phyloP scores from a whole-genome alignment of 2,797 vertebrate genomes.

The Margarornis squamiger region DNA sequence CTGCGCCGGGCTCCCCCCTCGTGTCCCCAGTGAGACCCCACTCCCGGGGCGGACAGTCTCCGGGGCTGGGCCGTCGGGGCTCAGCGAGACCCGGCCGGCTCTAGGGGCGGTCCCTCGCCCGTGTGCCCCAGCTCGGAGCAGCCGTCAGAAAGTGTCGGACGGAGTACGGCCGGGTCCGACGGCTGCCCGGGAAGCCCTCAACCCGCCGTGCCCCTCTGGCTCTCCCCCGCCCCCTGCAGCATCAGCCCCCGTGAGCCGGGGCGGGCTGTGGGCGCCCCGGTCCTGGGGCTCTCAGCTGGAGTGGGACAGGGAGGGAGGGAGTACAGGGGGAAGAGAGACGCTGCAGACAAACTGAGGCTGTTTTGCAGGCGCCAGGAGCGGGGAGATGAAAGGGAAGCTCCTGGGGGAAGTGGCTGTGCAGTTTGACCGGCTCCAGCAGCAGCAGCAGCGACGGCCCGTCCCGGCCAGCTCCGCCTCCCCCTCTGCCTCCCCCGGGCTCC shows the following conservation, averaged over 20 bases:
- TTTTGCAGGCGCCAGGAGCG: slow-evolving; percentile 84
- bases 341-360: slow-evolving; percentile 81
- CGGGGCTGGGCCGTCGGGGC: background rate
- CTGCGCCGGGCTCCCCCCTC: background rate
- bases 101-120: background rate
- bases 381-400: slow-evolving; percentile 84
- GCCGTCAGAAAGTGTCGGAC: background rate
- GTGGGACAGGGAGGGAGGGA: slow-evolving; percentile 39
- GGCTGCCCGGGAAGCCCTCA: background rate
- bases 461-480: slow-evolving; percentile 65
- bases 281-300: slow-evolving; percentile 45
- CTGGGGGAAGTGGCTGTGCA: slow-evolving; percentile 81
- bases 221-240: background rate
- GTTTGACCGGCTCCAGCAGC: slow-evolving; percentile 82
- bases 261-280: background rate
- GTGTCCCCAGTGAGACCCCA: background rate
- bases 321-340: slow-evolving; percentile 58
- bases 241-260: background rate
- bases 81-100: background rate
- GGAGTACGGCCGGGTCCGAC: background rate
- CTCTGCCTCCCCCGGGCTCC: background rate
- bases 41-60: too few species aligned
- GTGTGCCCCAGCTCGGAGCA: background rate
- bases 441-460: slow-evolving; percentile 62
- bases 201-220: background rate